phyloP scores from a whole-genome alignment of 2,888 invertebrate genomes.

The Neoaliturus tenellus region DNA sequence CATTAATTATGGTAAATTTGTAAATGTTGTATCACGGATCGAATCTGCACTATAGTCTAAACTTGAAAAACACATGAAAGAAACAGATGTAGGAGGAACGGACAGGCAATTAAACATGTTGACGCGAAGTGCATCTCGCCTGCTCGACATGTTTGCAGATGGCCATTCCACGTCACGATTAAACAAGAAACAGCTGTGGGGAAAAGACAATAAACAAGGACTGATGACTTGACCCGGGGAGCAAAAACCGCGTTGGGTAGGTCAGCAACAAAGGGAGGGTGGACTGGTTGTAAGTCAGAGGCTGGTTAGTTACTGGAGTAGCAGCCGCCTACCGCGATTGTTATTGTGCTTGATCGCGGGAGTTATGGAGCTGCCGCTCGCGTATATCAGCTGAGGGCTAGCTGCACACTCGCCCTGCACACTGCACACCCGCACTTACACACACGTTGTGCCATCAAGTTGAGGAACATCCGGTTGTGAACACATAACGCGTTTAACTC shows the following conservation, averaged over 20 bases:
- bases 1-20: too few species aligned
- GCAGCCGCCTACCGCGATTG: not conserved
- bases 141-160: not conserved
- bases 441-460: not conserved
- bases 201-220: not conserved
- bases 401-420: not conserved
- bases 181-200: constrained; percentile 23
- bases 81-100: too few species aligned
- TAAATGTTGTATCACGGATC: too few species aligned
- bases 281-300: not conserved
- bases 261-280: not conserved
- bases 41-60: too few species aligned
- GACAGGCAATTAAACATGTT: too few species aligned
- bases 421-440: not conserved
- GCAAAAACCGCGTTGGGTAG: constrained; percentile 20
- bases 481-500: too few species aligned
- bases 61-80: too few species aligned
- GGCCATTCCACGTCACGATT: not conserved
- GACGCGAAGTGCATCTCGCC: too few species aligned
- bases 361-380: not conserved
- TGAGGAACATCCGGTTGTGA: not conserved
- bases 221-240: constrained; percentile 6
- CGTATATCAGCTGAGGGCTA: not conserved
- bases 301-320: not conserved
- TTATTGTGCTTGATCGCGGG: not conserved